Base-by-base conservation (phyloP, 2,888 invertebrate species). In the Phlogophora meticulosa region DNA sequence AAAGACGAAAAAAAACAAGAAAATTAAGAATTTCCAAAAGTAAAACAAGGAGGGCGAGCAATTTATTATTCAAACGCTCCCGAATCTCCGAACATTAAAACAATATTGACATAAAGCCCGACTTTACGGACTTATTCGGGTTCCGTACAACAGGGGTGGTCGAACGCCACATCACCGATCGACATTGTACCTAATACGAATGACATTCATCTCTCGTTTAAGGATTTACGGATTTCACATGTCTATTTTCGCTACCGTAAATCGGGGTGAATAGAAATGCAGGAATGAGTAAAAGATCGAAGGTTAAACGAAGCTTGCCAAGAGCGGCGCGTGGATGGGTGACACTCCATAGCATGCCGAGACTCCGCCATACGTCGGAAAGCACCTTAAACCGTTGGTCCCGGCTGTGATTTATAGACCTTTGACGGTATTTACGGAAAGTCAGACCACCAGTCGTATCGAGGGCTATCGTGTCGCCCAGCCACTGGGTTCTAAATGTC, bases 71-170 rank as follows among this genome's bases (percentile, higher is more conserved):
- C 78, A 77, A 73, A 62, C 65, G 59, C 22, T 40, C 52, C 65
- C 60, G 42, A 72, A 78, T 69, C 60, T 58, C 60, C 36, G 60
- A 59, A 69, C 68, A 78, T 76, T 78, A 81, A 70, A 84, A 66
- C 78, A 82, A 82, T 85, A 82, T 85, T 85, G 75, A 79, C 72
- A 57, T 61, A 56, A 74, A 67, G 17, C 38, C 59, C 28, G 46
- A 58, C 68, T 75, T 76, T 13, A 2, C 11, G 9, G 15, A 38
- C 36, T 60, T 67, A 78, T 72, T 48, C 28, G 52, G 48, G 15
- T 60, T 53, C 46, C 13, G 38, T 56, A 43, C 20, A 40, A 49
- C 42, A 51, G 22, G 28, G 38, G 3, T 7, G 49, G 49, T 45
- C 10, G 32, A 28, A 36, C 32, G 48, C 46, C 22, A 32, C 10